These are phyloP conservation scores for Quiscalus mexicanus DNA, from an alignment of 2,113 vertebrate species.

Conservation along the genomic window DNA sequence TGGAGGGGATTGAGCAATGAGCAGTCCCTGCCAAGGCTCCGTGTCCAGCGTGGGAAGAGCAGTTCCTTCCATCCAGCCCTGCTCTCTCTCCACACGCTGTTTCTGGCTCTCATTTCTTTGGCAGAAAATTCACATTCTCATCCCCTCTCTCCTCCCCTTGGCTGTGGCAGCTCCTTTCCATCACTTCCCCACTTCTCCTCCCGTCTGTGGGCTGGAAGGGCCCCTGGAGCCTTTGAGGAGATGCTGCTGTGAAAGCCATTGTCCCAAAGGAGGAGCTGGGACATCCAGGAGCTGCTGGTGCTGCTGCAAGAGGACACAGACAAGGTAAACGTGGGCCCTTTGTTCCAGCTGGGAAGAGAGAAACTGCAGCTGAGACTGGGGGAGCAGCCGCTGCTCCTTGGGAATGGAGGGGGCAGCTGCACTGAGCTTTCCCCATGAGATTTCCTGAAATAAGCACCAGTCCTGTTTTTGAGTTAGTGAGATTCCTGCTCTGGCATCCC, in stretches of 20 bases:
- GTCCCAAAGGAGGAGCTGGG: rapidly evolving
- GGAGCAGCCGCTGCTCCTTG: neutral
- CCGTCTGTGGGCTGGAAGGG: neutral
- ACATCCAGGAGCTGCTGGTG: neutral
- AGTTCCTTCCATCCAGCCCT: neutral
- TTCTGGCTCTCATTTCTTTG: constrained; percentile 18
- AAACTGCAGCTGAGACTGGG: neutral
- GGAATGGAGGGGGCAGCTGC: neutral
- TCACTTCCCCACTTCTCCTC: neutral
- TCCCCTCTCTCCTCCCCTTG: neutral
- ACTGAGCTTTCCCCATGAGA: neutral
- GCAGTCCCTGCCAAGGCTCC: neutral
- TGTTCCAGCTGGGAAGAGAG: neutral
- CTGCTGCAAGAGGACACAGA: rapidly evolving
- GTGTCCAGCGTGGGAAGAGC: constrained; percentile 5
- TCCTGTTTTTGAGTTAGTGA: neutral
- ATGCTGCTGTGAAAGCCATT: neutral
- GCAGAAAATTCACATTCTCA: constrained; percentile 34
- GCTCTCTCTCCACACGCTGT: neutral
- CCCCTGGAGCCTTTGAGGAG: neutral
- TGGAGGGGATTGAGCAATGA: neutral
- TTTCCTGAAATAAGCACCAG: neutral
- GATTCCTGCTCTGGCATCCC: rapidly evolving
- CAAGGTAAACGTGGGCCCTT: neutral
- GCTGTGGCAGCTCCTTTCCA: neutral